Evolutionary conservation across 2,797 vertebrate genomes (phyloP).

Genomic region (Artibeus jamaicensis): DNA sequence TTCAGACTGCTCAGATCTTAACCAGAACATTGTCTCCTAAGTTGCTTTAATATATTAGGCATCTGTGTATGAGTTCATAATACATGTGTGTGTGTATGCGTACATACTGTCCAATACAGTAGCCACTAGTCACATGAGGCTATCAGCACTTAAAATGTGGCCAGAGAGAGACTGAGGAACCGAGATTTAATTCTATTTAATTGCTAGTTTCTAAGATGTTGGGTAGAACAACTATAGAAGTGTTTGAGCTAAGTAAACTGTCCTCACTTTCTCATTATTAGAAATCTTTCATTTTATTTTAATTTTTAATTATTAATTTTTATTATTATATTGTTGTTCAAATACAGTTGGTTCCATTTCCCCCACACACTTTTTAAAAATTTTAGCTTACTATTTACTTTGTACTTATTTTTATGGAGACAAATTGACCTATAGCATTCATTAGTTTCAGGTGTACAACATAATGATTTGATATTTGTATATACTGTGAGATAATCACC

Average conservation of each 20-base stretch:
- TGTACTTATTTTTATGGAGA: background rate
- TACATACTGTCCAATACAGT: background rate
- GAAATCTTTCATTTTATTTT: background rate
- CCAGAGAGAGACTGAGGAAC: background rate
- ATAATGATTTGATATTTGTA: background rate
- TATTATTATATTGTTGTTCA: too few species aligned
- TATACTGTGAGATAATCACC: background rate
- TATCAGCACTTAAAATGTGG: background rate
- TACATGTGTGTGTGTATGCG: background rate
- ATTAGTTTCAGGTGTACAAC: background rate
- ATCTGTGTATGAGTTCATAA: background rate
- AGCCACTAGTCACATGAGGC: background rate
- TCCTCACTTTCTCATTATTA: background rate
- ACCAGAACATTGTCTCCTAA: background rate
- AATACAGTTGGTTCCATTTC: too few species aligned
- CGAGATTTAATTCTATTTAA: background rate
- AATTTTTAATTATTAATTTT: too few species aligned
- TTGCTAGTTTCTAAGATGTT: background rate
- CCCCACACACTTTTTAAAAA: background rate
- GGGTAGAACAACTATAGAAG: background rate
- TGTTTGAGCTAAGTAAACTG: background rate
- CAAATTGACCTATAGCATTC: background rate
- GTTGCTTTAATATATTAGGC: background rate
- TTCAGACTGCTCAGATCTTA: background rate
- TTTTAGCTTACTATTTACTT: background rate